phyloP scores from a whole-genome alignment of 2,113 vertebrate genomes.

The Peromyscus leucopus region DNA sequence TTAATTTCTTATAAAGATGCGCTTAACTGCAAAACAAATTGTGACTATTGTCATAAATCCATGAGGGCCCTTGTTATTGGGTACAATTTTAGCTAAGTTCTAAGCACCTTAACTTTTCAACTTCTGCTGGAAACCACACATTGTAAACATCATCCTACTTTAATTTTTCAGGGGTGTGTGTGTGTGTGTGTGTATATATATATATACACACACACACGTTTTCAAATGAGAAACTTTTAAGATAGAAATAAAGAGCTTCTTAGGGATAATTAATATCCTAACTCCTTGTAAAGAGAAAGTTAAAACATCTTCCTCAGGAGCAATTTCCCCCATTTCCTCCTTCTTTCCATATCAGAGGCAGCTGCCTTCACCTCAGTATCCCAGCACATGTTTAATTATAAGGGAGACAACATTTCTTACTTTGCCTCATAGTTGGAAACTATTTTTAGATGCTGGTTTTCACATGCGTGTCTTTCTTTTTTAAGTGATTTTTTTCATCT shows the following conservation, averaged over 20 bases:
- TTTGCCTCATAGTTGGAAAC: constrained; percentile 68
- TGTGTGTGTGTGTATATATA: neutral
- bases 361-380: neutral
- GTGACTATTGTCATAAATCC: neutral
- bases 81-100: neutral
- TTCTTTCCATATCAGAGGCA: neutral
- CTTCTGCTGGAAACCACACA: neutral
- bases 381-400: constrained; percentile 64
- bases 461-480: constrained; percentile 60
- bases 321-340: neutral
- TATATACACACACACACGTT: neutral
- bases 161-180: neutral
- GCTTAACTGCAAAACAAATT: neutral
- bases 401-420: constrained; percentile 53
- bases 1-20: neutral
- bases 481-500: constrained; percentile 61
- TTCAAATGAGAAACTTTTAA: constrained; percentile 35
- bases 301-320: neutral
- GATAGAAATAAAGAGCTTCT: neutral
- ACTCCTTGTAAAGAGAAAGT: neutral
- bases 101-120: neutral
- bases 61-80: neutral
- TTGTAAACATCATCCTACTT: neutral
- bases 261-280: neutral
- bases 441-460: constrained; percentile 76